Evolutionary conservation across 2,113 vertebrate genomes (phyloP).

Genomic region (Pontoporia blainvillei): DNA sequence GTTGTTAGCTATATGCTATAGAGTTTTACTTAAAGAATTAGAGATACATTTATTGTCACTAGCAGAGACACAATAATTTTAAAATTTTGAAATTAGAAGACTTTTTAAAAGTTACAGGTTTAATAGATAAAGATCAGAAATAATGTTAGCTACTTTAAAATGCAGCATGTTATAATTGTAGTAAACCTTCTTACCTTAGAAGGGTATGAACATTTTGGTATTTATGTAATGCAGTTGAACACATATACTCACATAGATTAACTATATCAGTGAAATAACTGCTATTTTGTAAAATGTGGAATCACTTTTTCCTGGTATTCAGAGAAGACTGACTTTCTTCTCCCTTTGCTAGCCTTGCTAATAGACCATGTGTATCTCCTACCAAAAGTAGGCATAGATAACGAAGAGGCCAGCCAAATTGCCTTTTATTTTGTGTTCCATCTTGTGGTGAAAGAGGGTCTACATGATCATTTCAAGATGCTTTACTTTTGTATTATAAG

Average conservation of each 20-base stretch:
- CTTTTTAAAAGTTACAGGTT: not conserved
- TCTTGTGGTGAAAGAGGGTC: not conserved
- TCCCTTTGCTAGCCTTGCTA: not conserved
- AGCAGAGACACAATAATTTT: not conserved
- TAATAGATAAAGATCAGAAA: not conserved
- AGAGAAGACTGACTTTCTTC: not conserved
- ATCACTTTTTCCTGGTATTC: not conserved
- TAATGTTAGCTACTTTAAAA: slow-evolving; percentile 6
- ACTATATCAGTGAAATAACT: not conserved
- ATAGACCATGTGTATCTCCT: not conserved
- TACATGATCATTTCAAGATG: not conserved
- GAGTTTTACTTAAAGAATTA: not conserved
- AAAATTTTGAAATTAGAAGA: slow-evolving; percentile 2
- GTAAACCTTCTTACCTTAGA: not conserved
- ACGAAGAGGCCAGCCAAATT: not conserved
- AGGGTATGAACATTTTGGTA: not conserved
- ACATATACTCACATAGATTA: not conserved
- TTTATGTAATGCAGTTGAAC: not conserved
- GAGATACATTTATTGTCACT: not conserved
- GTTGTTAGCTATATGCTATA: not conserved
- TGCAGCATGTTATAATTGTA: not conserved
- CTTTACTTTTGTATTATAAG: not conserved
- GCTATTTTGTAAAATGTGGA: not conserved
- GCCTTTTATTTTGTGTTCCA: not conserved
- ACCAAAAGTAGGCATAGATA: not conserved